Conservation (phyloP, 2,888 invertebrate species). For the Tiliacea citrago region DNA sequence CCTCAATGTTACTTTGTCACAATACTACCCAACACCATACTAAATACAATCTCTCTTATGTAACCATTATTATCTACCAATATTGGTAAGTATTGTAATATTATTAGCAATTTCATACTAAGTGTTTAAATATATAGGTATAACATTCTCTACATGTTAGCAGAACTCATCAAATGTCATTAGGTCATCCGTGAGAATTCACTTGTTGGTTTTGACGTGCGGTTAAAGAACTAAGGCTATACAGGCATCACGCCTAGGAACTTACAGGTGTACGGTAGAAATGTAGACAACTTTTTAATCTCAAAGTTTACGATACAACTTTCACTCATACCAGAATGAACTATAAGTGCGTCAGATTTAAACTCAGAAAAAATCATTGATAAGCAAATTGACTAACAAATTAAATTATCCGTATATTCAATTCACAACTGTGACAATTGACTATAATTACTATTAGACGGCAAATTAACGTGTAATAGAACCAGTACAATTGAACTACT, state of each 20-base stretch:
- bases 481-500: no score
- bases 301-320: neutral
- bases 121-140: conserved; percentile 20
- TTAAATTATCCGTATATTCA: no score
- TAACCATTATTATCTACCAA: conserved; percentile 21
- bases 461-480: neutral
- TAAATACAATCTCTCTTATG: neutral
- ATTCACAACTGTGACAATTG: no score
- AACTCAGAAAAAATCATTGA: neutral
- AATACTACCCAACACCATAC: neutral
- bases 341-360: no score
- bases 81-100: conserved; percentile 31
- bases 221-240: conserved; percentile 38
- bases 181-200: conserved; percentile 48
- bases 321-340: neutral
- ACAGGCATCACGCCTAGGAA: neutral
- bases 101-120: conserved; percentile 43
- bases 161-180: conserved; percentile 50
- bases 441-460: neutral
- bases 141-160: conserved; percentile 32
- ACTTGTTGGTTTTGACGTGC: conserved; percentile 24
- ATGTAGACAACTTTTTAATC: neutral
- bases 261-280: neutral
- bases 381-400: neutral
- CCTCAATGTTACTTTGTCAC: neutral